A percentile compares a stretch with the other conserved stretches of the same genome.
Evolutionary conservation across 2,113 vertebrate genomes (phyloP).

Genomic region (Sebastes fasciatus): DNA sequence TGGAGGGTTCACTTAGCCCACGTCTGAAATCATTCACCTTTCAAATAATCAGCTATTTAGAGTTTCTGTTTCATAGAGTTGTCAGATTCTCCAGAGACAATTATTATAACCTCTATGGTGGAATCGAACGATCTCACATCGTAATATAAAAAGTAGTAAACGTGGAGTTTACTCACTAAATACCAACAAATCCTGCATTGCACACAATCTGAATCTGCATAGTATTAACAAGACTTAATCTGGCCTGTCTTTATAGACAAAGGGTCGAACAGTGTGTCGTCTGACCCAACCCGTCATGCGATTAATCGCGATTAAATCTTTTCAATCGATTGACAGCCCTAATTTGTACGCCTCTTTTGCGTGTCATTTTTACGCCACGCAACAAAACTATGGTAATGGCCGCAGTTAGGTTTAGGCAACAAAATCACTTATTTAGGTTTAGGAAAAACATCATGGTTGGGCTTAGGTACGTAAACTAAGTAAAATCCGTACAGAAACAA

Average conservation of each 20-base stretch:
- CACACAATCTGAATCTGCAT: neutral
- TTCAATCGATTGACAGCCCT: too few relatives aligned
- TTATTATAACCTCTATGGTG: neutral
- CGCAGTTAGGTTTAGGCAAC: too few relatives aligned
- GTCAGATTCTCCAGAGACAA: neutral
- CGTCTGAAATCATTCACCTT: slow-evolving; percentile 16
- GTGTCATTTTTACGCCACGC: too few relatives aligned
- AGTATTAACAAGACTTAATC: neutral
- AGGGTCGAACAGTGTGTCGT: neutral
- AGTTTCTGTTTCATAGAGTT: neutral
- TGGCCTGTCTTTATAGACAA: neutral
- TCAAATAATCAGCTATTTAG: slow-evolving; percentile 1
- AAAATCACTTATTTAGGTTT: too few relatives aligned
- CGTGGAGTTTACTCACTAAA: neutral
- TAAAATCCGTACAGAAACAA: too few relatives aligned
- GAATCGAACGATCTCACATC: neutral
- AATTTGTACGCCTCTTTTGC: too few relatives aligned
- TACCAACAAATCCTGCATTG: neutral
- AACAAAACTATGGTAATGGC: too few relatives aligned
- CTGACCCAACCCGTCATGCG: too few relatives aligned
- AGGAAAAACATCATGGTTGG: too few relatives aligned
- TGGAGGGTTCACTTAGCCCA: slow-evolving; percentile 5
- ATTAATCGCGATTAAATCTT: too few relatives aligned
- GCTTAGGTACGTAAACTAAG: too few relatives aligned
- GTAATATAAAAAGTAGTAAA: neutral